These are phyloP conservation scores for Psilopsiagon aymara DNA, from an alignment of 2,113 vertebrate species.

Conservation along the genomic window DNA sequence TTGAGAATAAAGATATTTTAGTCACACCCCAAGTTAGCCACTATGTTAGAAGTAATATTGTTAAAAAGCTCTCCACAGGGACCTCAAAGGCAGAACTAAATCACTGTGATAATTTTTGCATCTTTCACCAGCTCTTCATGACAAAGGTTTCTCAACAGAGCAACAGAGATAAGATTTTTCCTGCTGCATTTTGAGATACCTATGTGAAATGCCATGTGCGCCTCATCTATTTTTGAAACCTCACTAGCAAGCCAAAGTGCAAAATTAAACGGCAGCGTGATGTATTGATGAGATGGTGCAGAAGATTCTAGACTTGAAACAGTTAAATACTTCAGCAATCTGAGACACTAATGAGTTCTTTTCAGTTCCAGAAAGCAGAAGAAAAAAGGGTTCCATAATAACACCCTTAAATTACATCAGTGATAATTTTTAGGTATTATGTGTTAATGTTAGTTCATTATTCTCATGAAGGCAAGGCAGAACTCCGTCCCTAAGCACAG, in stretches of 20 bases:
- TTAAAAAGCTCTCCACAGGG: background rate
- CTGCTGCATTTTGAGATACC: background rate
- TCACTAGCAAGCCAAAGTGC: background rate
- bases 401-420: background rate
- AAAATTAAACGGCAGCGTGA: background rate
- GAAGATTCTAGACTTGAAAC: background rate
- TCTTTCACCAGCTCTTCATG: background rate
- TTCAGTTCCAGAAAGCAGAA: background rate
- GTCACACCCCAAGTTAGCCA: background rate
- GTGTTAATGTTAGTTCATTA: background rate
- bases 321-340: background rate
- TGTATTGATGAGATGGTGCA: background rate
- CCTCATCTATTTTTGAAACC: background rate
- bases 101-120: background rate
- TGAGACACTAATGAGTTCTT: background rate
- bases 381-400: background rate
- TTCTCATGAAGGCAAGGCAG: background rate
- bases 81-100: background rate
- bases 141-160: background rate
- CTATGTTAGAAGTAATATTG: background rate
- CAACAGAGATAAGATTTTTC: background rate
- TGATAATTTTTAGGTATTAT: background rate
- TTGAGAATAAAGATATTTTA: conserved; percentile 3
- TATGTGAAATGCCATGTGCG: background rate
- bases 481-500: background rate